These are phyloP conservation scores for Catharus ustulatus DNA, from an alignment of 2,797 vertebrate genomes.

Conservation along the genomic window DNA sequence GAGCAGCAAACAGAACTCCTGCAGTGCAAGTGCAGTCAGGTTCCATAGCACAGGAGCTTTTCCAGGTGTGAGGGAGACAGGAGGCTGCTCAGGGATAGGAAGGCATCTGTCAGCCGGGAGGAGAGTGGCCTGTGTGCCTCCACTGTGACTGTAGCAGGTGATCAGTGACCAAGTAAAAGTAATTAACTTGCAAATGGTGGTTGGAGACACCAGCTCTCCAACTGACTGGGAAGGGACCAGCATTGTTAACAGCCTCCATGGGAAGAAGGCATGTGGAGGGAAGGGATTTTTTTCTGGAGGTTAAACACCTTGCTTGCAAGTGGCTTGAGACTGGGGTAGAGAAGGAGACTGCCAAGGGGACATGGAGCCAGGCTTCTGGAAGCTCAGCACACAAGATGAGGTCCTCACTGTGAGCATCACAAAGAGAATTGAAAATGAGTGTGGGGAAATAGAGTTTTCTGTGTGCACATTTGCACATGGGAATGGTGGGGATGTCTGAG, in stretches of 20 bases:
- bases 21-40: neutral
- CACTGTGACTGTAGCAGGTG: neutral
- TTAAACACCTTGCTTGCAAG: neutral
- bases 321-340: neutral
- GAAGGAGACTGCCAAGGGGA: neutral
- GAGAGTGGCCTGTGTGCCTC: neutral
- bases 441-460: neutral
- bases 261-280: neutral
- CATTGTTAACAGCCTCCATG: neutral
- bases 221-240: neutral
- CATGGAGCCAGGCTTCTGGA: neutral
- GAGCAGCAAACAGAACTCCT: slow-evolving; percentile 33
- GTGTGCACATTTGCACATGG: neutral
- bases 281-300: neutral
- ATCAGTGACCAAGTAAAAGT: neutral
- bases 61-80: neutral
- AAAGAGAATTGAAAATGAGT: slow-evolving; percentile 26
- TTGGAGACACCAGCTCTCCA: slow-evolving; percentile 8
- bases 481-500: neutral
- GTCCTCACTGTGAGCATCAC: neutral
- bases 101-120: neutral
- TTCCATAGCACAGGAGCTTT: slow-evolving; percentile 31
- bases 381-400: rapidly evolving
- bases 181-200: neutral
- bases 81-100: neutral